Percentiles rank a stretch among this genome's conserved stretches.
Conservation (phyloP, 2,888 invertebrate genomes). For the Dinocampus coccinellae region DNA sequence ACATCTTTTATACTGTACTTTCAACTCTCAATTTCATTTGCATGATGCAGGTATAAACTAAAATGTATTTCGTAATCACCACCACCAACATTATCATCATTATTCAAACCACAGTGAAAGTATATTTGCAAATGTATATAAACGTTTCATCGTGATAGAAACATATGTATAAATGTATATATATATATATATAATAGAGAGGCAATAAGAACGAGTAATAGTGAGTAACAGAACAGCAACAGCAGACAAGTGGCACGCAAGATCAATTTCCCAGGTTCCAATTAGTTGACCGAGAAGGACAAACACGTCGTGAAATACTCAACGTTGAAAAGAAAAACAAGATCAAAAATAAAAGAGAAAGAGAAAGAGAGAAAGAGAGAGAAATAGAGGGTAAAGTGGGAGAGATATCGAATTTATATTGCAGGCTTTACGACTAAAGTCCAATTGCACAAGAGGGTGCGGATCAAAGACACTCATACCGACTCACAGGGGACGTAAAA, state of each 20-base stretch:
- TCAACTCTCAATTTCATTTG: background rate
- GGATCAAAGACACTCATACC: constrained; percentile 17
- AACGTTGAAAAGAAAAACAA: background rate
- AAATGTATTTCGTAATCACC: constrained; percentile 1
- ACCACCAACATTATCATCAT: background rate
- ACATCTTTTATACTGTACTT: background rate
- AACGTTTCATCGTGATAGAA: background rate
- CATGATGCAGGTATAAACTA: background rate
- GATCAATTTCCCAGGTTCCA: constrained; percentile 27
- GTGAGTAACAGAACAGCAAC: background rate
- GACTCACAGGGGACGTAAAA: constrained; percentile 16
- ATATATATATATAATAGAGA: constrained; percentile 10
- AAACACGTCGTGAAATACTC: constrained; percentile 2
- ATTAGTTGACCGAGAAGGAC: constrained; percentile 16
- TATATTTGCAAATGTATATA: background rate
- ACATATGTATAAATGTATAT: background rate
- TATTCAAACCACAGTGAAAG: constrained; percentile 4
- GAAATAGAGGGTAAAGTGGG: background rate
- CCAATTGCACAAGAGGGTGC: constrained; percentile 4
- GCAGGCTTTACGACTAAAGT: background rate
- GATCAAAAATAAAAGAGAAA: background rate
- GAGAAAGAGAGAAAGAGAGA: background rate
- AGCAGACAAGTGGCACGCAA: constrained; percentile 21
- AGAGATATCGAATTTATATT: constrained; percentile 6
- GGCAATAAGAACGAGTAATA: constrained; percentile 1